Percentiles rank a stretch among this genome's conserved stretches.
Evolutionary conservation across 2,113 vertebrate genomes (phyloP).

Genomic region (Silurus asotus): DNA sequence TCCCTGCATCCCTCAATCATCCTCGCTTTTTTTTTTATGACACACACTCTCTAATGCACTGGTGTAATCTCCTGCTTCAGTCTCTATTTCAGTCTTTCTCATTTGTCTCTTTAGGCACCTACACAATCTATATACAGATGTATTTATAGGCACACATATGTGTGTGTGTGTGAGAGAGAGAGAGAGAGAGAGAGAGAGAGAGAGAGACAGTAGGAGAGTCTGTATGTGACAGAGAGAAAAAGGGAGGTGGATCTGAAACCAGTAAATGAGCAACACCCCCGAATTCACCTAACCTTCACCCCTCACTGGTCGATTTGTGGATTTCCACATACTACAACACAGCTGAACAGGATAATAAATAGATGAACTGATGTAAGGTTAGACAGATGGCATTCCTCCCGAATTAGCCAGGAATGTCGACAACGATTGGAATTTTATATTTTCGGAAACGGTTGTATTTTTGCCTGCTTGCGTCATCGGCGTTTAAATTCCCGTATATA

Average conservation of each 20-base stretch:
- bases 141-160: conserved; percentile 20
- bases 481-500: neutral
- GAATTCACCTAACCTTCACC: conserved; percentile 1
- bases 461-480: neutral
- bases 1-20: neutral
- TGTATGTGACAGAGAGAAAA: neutral
- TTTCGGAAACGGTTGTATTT: neutral
- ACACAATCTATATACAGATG: conserved; percentile 17
- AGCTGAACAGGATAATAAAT: conserved; percentile 4
- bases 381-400: conserved; percentile 18
- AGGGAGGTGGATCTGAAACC: neutral
- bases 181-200: neutral
- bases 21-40: neutral
- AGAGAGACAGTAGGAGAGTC: neutral
- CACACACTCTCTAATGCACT: neutral
- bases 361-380: too few relatives aligned
- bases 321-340: conserved; percentile 36
- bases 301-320: conserved; percentile 7
- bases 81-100: conserved; percentile 43
- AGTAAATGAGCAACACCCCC: neutral
- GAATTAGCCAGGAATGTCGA: neutral
- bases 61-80: neutral
- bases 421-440: neutral
- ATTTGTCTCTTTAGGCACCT: conserved; percentile 33
- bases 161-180: neutral